phyloP scores from a whole-genome alignment of 1,140 invertebrate genomes.

The Maconellicoccus hirsutus region DNA sequence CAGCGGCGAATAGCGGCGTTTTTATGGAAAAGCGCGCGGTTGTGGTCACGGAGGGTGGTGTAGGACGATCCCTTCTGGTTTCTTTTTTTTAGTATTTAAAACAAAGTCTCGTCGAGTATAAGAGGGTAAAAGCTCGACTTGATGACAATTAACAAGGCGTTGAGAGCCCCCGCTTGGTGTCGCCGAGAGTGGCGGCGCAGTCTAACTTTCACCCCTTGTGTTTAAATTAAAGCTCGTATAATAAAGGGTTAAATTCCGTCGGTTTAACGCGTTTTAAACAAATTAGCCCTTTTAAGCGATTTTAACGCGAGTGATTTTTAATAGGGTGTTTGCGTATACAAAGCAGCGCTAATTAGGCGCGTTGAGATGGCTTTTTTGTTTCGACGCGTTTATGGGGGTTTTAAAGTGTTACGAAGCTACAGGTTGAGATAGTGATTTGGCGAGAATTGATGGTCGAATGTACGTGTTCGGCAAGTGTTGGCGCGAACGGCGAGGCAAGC shows the following conservation, averaged over 20 bases:
- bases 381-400: no score
- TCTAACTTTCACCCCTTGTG: neutral
- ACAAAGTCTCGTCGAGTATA: constrained; percentile 7
- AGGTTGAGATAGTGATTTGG: no score
- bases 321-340: neutral
- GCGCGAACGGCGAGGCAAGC: no score
- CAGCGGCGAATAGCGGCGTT: no score
- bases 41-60: no score
- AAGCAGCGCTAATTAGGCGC: neutral
- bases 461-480: no score
- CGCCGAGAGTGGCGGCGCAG: neutral
- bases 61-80: no score
- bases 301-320: neutral
- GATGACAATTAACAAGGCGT: neutral
- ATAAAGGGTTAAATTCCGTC: constrained; percentile 8
- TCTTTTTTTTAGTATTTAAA: no score
- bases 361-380: no score
- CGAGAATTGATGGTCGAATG: no score
- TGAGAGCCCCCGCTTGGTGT: neutral
- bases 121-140: constrained; percentile 7
- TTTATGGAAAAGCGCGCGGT: neutral
- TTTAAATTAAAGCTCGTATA: constrained; percentile 2
- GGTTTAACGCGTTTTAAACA: constrained; percentile 8
- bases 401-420: no score
- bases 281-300: neutral